Base-by-base conservation (phyloP, 2,888 invertebrate species). In the Epinotia nisella region DNA sequence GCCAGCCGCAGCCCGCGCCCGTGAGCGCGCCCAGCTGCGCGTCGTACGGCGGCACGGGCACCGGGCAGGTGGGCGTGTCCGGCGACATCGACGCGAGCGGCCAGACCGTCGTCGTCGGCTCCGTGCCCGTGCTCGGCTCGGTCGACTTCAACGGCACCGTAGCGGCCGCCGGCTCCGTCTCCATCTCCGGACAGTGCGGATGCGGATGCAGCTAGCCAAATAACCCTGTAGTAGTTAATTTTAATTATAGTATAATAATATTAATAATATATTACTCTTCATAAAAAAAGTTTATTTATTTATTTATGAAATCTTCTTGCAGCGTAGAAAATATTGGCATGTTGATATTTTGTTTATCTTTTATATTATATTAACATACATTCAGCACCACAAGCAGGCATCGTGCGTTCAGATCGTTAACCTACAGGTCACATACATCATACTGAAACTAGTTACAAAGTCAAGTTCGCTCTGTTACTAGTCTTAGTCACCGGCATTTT, bases 41-140 rank as follows among this genome's bases (percentile, higher is more conserved):
- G 56, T 11, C 74, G 56, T 82, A 81, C 77, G 81, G 81, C 29
- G 81, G 81, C 35, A 66, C 70, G 29, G 83, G 85, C 65, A 71
- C 79, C 35, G 84, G 83, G 60, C 76, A 80, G 60, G 74, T 82
- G 19, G 41, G n/a, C 55, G 67, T 61, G 21, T 13, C 59, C 5
- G 51, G 60, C 74, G 19, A 13, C 19, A 15, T 59, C 64, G 71
- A 66, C 76, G 60, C 77, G 74, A 19, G 74, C 72, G 58, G 68
- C 49, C 35, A 35, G 35, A 35, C 75, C 71, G n/a, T 75, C 75
- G 73, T 77, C 75, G 21, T 76, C 71, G 75, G 74, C 19, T 41
- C 62, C 56, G 73, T 73, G 49, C 73, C 75, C 35, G 73, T 73
- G 58, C 49, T 64, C 17, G 73, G 73, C 39, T 15, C 55, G 3